Percentiles rank a stretch among this genome's conserved stretches.
Evolutionary conservation across 2,888 invertebrate species (phyloP).

Genomic region (Bellardia pandia): DNA sequence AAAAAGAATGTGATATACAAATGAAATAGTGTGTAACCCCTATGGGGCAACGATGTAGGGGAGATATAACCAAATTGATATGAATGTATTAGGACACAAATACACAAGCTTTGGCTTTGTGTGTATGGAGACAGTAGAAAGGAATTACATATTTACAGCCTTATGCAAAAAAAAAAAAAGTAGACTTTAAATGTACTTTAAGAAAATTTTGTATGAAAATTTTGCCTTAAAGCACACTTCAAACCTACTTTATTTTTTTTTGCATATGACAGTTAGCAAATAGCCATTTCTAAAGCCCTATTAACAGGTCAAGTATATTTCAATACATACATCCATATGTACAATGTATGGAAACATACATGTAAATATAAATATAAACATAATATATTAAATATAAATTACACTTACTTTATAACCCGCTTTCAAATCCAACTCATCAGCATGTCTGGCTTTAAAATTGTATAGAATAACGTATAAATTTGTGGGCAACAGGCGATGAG

Average conservation of each 20-base stretch:
- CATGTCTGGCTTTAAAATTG: constrained; percentile 97
- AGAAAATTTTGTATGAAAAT: too few species aligned
- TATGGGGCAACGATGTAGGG: not conserved
- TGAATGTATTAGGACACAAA: not conserved
- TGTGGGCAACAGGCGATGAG: constrained; percentile 93
- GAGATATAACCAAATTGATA: constrained; percentile 20
- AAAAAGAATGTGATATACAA: too few species aligned
- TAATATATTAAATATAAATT: not conserved
- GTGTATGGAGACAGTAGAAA: not conserved
- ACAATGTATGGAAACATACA: not conserved
- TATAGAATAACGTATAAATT: constrained; percentile 97
- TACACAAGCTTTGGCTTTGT: not conserved
- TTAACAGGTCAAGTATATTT: not conserved
- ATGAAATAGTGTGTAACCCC: not conserved
- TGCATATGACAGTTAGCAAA: too few species aligned
- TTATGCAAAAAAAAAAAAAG: too few species aligned
- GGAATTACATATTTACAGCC: not conserved
- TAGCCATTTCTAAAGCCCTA: not conserved
- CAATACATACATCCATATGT: not conserved
- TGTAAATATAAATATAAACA: constrained; percentile 5
- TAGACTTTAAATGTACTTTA: too few species aligned
- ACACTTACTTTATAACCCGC: constrained; percentile 89
- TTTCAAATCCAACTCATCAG: constrained; percentile 96
- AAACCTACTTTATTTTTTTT: too few species aligned
- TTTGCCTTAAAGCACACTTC: too few species aligned